Evolutionary conservation across 2,888 invertebrate genomes (phyloP).

Genomic region (Cheilosia vulpina): DNA sequence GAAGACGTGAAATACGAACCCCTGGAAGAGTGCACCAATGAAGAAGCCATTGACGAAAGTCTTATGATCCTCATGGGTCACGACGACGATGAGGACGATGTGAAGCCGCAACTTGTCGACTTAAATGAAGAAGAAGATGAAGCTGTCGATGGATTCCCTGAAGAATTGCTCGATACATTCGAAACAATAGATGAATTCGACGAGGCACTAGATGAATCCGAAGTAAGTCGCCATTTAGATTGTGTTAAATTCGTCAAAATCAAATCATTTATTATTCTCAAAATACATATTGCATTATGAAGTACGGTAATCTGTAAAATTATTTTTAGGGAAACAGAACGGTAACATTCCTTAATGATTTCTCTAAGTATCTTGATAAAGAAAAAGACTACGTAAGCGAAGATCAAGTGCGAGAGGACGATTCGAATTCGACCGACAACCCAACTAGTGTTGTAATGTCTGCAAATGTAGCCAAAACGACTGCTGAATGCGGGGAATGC

Average conservation of each 20-base stretch:
- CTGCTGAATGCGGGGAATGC: slow-evolving; percentile 51
- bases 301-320: slow-evolving; percentile 47
- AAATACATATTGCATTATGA: slow-evolving; percentile 1
- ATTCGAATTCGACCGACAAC: slow-evolving; percentile 11
- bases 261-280: slow-evolving; percentile 53
- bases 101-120: slow-evolving; percentile 19
- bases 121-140: not conserved
- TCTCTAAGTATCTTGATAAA: slow-evolving; percentile 59
- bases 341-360: slow-evolving; percentile 62
- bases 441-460: not conserved
- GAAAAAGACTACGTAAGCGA: slow-evolving; percentile 46
- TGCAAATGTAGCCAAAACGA: not conserved
- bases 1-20: slow-evolving; percentile 35
- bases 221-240: slow-evolving; percentile 41
- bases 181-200: slow-evolving; percentile 52
- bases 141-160: not conserved
- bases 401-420: slow-evolving; percentile 18
- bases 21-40: slow-evolving; percentile 1
- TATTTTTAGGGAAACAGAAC: slow-evolving; percentile 61
- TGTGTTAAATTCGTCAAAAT: slow-evolving; percentile 1
- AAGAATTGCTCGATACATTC: slow-evolving; percentile 23
- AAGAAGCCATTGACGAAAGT: slow-evolving; percentile 26
- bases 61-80: slow-evolving; percentile 10
- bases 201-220: slow-evolving; percentile 50
- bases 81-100: slow-evolving; percentile 24